These are phyloP conservation scores for Gibbula magus DNA, from an alignment of 2,888 invertebrate species.

Conservation along the genomic window DNA sequence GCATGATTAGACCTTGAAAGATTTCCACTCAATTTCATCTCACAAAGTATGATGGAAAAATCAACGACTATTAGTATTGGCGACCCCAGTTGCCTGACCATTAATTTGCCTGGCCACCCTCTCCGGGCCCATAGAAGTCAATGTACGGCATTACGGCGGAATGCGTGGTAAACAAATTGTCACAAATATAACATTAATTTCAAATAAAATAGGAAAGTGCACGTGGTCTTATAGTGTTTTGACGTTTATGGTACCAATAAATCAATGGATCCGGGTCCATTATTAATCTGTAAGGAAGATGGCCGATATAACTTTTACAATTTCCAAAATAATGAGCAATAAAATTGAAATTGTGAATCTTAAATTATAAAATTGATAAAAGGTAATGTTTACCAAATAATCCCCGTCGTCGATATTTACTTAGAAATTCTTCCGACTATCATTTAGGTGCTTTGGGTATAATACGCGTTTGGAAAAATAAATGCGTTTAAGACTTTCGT, in stretches of 20 bases:
- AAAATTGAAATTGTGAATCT: slow-evolving; percentile 7
- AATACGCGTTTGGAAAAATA: not conserved
- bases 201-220: slow-evolving; percentile 13
- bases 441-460: not conserved
- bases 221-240: slow-evolving; percentile 7
- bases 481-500: not conserved
- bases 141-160: not conserved
- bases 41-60: slow-evolving; percentile 15
- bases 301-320: not conserved
- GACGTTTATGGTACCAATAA: not conserved
- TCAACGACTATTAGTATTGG: slow-evolving; percentile 8
- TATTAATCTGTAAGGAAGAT: slow-evolving; percentile 5
- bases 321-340: slow-evolving; percentile 10
- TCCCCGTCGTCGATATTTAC: not conserved
- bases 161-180: slow-evolving; percentile 7
- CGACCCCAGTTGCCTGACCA: not conserved
- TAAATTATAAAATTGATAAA: slow-evolving; percentile 8
- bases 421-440: not conserved
- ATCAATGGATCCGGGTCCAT: slow-evolving; percentile 5
- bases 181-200: slow-evolving; percentile 13
- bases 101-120: slow-evolving; percentile 3
- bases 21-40: slow-evolving; percentile 13
- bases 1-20: not conserved
- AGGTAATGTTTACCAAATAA: slow-evolving; percentile 5
- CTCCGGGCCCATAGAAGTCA: not conserved